phyloP scores from a whole-genome alignment of 2,888 invertebrate species.

The Drosophila peninsularis region DNA sequence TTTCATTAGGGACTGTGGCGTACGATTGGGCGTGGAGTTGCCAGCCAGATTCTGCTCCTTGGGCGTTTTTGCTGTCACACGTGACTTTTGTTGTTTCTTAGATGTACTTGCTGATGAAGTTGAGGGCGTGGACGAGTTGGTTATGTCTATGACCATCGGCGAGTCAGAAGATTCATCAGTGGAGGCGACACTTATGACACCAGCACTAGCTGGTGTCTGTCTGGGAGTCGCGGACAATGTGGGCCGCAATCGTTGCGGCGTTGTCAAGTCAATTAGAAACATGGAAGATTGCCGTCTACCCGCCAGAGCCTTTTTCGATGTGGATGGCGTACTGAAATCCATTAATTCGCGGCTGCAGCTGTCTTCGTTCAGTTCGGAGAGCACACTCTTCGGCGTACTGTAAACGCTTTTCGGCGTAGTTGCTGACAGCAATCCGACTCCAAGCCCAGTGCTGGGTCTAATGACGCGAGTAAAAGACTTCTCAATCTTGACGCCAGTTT shows the following conservation, averaged over 20 bases:
- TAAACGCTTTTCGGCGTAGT: conserved; percentile 67
- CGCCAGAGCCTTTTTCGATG: conserved; percentile 56
- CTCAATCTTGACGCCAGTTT: conserved; percentile 75
- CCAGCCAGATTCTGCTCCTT: conserved; percentile 34
- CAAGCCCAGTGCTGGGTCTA: conserved; percentile 32
- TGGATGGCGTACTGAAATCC: conserved; percentile 75
- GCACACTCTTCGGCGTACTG: conserved; percentile 74
- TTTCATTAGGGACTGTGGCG: conserved; percentile 81
- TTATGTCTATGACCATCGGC: conserved; percentile 73
- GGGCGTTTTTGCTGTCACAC: conserved; percentile 37
- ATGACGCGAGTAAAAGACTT: conserved; percentile 80
- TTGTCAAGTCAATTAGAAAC: conserved; percentile 83
- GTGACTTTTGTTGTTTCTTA: conserved; percentile 11
- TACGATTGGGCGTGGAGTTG: conserved; percentile 66
- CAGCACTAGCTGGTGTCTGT: conserved; percentile 46
- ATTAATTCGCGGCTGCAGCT: conserved; percentile 67
- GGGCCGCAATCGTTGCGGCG: conserved; percentile 69
- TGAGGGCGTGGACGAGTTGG: conserved; percentile 47
- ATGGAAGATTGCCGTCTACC: conserved; percentile 71
- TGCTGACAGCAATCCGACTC: conserved; percentile 7
- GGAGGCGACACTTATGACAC: conserved; percentile 68
- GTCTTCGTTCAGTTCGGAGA: conserved; percentile 64
- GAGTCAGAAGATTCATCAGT: conserved; percentile 59
- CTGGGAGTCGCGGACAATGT: conserved; percentile 24
- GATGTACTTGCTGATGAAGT: conserved; percentile 15